phyloP scores from a whole-genome alignment of 1,140 invertebrate species.

The Drosophila nannoptera region DNA sequence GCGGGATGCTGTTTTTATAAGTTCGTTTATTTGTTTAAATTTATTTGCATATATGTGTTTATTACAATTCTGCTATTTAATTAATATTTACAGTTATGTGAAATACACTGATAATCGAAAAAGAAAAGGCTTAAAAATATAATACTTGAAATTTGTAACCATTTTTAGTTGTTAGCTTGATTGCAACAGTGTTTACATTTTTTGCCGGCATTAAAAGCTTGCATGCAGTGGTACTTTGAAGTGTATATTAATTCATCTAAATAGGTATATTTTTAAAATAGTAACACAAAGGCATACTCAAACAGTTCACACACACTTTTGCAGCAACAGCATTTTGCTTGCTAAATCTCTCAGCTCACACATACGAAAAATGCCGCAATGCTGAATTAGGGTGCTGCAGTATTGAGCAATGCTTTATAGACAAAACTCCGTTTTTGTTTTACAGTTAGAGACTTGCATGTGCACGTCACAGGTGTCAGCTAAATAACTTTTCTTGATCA shows the following conservation, averaged over 20 bases:
- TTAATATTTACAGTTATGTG: no score
- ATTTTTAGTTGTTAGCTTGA: slow-evolving; percentile 1
- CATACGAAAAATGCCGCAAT: neutral
- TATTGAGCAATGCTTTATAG: slow-evolving; percentile 8
- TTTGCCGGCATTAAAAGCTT: slow-evolving; percentile 5
- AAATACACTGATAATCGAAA: no score
- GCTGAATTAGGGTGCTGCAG: neutral
- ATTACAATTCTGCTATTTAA: no score
- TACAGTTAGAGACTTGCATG: neutral
- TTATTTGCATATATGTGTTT: no score
- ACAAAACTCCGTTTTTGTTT: neutral
- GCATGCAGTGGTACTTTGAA: neutral
- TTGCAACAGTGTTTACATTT: slow-evolving; percentile 12
- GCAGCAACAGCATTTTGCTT: neutral
- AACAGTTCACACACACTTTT: neutral
- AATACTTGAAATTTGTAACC: neutral
- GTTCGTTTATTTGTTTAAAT: no score
- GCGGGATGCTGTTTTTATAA: no score
- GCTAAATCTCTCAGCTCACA: neutral
- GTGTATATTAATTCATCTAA: neutral
- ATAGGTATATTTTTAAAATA: neutral
- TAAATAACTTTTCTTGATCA: neutral
- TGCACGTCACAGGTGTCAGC: neutral
- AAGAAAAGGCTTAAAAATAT: no score
- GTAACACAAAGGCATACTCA: neutral